These are phyloP conservation scores for Drosophila peninsularis DNA, from an alignment of 2,888 invertebrate genomes.

Conservation along the genomic window DNA sequence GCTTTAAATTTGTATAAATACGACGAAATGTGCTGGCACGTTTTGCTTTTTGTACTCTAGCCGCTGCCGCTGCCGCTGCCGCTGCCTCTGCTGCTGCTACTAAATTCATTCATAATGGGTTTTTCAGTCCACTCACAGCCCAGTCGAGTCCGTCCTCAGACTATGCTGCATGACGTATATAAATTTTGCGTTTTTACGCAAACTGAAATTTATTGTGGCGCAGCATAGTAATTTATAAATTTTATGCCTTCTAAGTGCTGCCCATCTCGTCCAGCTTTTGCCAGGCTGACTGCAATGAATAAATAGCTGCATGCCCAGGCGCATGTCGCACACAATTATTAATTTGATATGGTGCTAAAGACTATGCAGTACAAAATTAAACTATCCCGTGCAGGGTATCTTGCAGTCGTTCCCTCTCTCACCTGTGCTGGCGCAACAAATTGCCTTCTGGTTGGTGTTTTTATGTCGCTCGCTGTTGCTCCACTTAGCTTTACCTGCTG, in stretches of 20 bases:
- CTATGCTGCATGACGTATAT: constrained; percentile 62
- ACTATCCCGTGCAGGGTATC: no score
- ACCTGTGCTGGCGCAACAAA: constrained; percentile 60
- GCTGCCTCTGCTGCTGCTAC: constrained; percentile 48
- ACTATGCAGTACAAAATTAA: no score
- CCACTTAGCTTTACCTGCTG: constrained; percentile 59
- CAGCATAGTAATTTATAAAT: constrained; percentile 78
- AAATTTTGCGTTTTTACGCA: constrained; percentile 79
- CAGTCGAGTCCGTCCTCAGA: constrained; percentile 11
- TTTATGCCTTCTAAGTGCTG: constrained; percentile 79
- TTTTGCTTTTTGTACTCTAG: constrained; percentile 58
- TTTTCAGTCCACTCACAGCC: constrained; percentile 63
- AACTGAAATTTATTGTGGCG: constrained; percentile 80
- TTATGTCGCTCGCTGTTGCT: constrained; percentile 52
- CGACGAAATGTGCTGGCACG: constrained; percentile 50
- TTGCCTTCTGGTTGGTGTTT: constrained; percentile 61
- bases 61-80: constrained; percentile 26
- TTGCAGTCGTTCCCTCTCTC: not conserved
- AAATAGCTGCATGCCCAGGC: constrained; percentile 26
- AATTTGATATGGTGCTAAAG: constrained; percentile 49
- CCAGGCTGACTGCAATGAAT: constrained; percentile 29
- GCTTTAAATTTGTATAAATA: constrained; percentile 79
- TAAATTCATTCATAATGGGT: constrained; percentile 81
- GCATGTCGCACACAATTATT: constrained; percentile 48
- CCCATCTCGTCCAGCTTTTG: constrained; percentile 1